Evolutionary conservation across 2,888 invertebrate species (phyloP).

Genomic region (Pandemis cinnamomeana): DNA sequence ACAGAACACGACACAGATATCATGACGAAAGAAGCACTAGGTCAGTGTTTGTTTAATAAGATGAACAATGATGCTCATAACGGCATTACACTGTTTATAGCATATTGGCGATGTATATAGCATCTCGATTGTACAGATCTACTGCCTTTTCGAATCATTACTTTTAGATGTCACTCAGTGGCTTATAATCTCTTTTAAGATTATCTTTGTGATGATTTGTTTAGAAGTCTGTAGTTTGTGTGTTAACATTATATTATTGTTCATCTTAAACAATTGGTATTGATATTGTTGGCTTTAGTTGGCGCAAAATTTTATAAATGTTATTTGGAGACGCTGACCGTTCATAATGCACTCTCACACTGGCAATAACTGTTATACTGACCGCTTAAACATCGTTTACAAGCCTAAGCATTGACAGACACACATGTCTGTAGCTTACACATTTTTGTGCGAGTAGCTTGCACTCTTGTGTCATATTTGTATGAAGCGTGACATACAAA

Average conservation of each 20-base stretch:
- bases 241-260: conserved; percentile 43
- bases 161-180: not conserved
- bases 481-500: no score
- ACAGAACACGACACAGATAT: conserved; percentile 70
- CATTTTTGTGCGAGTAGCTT: no score
- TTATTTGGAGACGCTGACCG: conserved; percentile 46
- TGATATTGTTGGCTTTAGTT: conserved; percentile 39
- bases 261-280: conserved; percentile 45
- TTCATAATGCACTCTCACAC: conserved; percentile 36
- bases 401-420: not conserved
- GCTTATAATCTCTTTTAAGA: not conserved
- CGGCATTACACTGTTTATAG: conserved; percentile 13
- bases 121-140: not conserved
- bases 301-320: conserved; percentile 33
- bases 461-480: no score
- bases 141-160: conserved; percentile 22
- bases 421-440: no score
- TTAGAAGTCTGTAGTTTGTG: conserved; percentile 7
- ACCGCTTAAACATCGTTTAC: conserved; percentile 3
- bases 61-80: conserved; percentile 49
- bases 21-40: conserved; percentile 76
- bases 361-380: conserved; percentile 11
- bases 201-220: conserved; percentile 15
- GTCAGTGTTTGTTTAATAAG: conserved; percentile 64
- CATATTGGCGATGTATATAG: conserved; percentile 38